phyloP scores from a whole-genome alignment of 64 coral and sea anemone species.

The Trachythela sp. region DNA sequence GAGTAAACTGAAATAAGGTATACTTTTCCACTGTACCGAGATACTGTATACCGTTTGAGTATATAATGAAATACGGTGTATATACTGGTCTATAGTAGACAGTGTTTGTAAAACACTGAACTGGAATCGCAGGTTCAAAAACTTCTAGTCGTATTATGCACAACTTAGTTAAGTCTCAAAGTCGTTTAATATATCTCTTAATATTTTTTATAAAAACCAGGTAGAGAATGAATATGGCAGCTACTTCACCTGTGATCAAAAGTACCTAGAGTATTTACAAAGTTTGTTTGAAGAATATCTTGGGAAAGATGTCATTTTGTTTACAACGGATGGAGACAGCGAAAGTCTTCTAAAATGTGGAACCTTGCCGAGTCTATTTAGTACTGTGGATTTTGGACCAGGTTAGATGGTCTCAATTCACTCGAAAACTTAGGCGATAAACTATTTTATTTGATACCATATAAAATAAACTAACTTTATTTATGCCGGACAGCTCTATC shows the following conservation, averaged over 20 bases:
- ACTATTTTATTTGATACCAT: background rate
- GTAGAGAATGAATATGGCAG: constrained; percentile 98
- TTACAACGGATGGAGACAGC: constrained; percentile 67
- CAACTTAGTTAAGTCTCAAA: no score
- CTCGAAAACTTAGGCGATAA: background rate
- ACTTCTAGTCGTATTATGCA: no score
- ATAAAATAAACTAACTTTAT: no score
- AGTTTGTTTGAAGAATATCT: constrained; percentile 63
- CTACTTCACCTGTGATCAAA: constrained; percentile 89
- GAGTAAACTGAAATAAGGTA: no score
- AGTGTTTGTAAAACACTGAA: no score
- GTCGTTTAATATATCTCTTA: no score
- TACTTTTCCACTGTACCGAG: no score
- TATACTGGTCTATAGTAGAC: no score
- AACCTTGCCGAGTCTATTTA: constrained; percentile 72
- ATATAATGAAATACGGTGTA: no score
- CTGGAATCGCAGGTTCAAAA: no score
- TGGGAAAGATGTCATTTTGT: constrained; percentile 85
- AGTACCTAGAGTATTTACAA: constrained; percentile 71
- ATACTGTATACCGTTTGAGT: no score
- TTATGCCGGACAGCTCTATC: no score
- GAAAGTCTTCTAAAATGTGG: constrained; percentile 74
- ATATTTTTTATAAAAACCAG: constrained; percentile 36
- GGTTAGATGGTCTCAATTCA: constrained; percentile 27
- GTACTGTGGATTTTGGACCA: constrained; percentile 96